Evolutionary conservation across 2,113 vertebrate genomes (phyloP), one percentile per base, ranked within the genome.

Genomic region (Ascaphus truei): DNA sequence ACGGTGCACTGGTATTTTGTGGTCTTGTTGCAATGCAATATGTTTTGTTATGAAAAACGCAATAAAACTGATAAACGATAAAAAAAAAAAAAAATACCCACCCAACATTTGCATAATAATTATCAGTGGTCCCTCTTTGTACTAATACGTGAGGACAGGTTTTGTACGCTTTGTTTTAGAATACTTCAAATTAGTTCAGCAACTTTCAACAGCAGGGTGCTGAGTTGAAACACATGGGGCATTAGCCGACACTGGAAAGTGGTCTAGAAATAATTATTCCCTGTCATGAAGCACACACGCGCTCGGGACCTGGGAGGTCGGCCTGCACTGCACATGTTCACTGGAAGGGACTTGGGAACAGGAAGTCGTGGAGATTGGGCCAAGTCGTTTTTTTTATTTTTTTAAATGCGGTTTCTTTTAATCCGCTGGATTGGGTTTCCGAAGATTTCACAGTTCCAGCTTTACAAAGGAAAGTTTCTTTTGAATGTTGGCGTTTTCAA

Each of bases 401-500:
- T 58, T 58, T 96, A 95, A 90, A 97, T 97, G 95, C 95, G 95
- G 94, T 7, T 91, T 92, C 86, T 87, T 92, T 88, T 91, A 92
- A 92, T 92, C 90, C 89, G 86, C 88, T 90, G 90, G 88, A 91
- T 89, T 93, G 81, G 76, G 80, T 92, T 92, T 88, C 90, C 88
- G 89, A 87, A 83, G 84, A 80, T 72, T 90, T 92, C 89, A 90
- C 85, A 88, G 90, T 90, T 88, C 80, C 85, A 88, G 80, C 86
- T 92, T 93, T 91, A 91, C 93, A 93, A 93, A 94, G 93, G 89
- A 89, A 85, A 84, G 85, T 86, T 58, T 87, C 83, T 87, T 93
- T 98, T 99, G 98, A 92, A 98, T 96, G 94, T 98, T 90, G 89
- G 88, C 75, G 86, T 89, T 88, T 89, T 86, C 77, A 91, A 88